Evolutionary conservation across 2,113 vertebrate species (phyloP), one percentile per base, ranked within the genome.

Genomic region (Aythya baeri): DNA sequence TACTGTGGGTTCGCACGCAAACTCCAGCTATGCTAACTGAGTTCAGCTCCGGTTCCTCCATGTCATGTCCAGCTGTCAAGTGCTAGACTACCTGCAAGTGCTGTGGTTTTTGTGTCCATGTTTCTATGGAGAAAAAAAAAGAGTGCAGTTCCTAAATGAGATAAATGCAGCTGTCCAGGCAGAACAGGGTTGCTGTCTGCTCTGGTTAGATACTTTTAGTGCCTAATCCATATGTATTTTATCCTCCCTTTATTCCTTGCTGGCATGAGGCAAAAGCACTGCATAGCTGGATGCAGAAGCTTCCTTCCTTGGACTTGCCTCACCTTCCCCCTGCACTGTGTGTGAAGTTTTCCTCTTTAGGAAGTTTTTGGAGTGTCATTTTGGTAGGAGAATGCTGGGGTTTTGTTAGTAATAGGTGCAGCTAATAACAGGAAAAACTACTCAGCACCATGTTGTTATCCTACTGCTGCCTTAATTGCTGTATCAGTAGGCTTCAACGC

Each of bases 361-460:
- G 14, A 38, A 75, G 29, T 22, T 31, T 72, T 32, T 18, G 34
- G 36, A 58, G 29, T 44, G 44, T 31, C 6, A 3, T 21, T 83
- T 61, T 44, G 34, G 4, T 6, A 4, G 36, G 67, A 66, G 63
- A 91, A 80, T 34, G 21, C n/a, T 34, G 63, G 79, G 67, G 54
- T 18, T 36, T 66, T 79, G 79, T 54, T 43, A 31, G 34, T 83
- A 63, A 84, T 74, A 78, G 77, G 83, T 46, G 41, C 50, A 73
- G 81, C 86, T 91, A 82, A 55, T 58, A 67, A 79, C 74, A 88
- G 88, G 79, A 75, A 61, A 41, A 66, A 32, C 86, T 76, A 71
- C 81, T 93, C 88, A 52, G 94, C 73, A 41, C 36, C 62, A 61
- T 58, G 86, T 80, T 76, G 95, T 82, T 79, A 79, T 57, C 73